Conservation (phyloP, 2,797 vertebrate species). For the Typhlichthys eigenmanni region DNA sequence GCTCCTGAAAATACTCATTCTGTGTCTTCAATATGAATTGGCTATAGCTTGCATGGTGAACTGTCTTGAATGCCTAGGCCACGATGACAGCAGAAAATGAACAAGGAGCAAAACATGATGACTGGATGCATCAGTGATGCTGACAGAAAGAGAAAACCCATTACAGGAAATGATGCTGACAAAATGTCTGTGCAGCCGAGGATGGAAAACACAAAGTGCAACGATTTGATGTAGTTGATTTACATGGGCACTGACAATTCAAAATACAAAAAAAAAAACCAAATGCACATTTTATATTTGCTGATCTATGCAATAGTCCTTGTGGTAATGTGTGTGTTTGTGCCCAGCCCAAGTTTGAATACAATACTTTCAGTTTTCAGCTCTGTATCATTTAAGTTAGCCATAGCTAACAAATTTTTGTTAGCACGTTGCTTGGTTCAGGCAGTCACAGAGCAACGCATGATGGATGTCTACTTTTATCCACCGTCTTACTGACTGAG, state of each 20-base stretch:
- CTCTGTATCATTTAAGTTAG: constrained; percentile 45
- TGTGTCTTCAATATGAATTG: constrained; percentile 22
- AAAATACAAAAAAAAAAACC: not conserved
- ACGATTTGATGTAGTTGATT: constrained; percentile 10
- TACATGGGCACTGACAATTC: not conserved
- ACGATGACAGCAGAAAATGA: constrained; percentile 58
- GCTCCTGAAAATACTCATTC: constrained; percentile 4
- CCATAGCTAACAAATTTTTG: constrained; percentile 34
- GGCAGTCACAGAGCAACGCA: constrained; percentile 35
- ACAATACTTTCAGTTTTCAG: constrained; percentile 35
- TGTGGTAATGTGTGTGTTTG: not conserved
- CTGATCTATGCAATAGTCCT: constrained; percentile 5
- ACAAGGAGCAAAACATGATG: constrained; percentile 61
- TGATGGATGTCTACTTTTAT: constrained; percentile 59
- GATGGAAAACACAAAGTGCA: constrained; percentile 21
- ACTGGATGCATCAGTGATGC: constrained; percentile 49
- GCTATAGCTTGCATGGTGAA: constrained; percentile 36
- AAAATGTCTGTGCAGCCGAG: constrained; percentile 19
- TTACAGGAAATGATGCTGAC: constrained; percentile 31
- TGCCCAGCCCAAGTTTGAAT: not conserved
- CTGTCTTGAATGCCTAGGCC: constrained; percentile 30
- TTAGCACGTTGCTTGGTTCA: constrained; percentile 34
- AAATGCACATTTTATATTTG: not conserved
- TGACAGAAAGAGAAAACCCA: constrained; percentile 33
- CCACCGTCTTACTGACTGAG: constrained; percentile 41